A percentile compares a stretch with the other conserved stretches of the same genome.
Conservation (phyloP, 2,888 invertebrate species). For the Ochropacha duplaris region DNA sequence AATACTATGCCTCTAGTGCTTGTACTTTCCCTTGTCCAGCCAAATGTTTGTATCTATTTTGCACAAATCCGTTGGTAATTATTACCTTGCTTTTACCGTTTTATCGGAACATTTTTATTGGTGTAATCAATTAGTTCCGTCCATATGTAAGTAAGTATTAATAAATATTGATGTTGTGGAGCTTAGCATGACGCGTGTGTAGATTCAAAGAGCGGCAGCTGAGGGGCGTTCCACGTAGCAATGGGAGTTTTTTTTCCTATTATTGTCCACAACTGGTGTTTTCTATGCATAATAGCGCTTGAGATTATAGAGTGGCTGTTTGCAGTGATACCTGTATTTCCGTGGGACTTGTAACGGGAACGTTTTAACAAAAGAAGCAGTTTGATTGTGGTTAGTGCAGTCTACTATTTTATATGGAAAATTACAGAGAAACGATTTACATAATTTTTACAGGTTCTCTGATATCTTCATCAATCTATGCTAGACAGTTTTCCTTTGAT, state of each 20-base stretch:
- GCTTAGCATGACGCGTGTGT: constrained; percentile 30
- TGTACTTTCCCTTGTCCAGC: no score
- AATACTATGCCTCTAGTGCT: no score
- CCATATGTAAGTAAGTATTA: not conserved
- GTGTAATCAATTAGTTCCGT: constrained; percentile 14
- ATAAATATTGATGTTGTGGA: constrained; percentile 4
- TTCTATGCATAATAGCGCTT: constrained; percentile 68
- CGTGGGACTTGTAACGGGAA: constrained; percentile 66
- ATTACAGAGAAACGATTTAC: constrained; percentile 52
- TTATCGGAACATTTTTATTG: no score
- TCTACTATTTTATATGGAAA: constrained; percentile 58
- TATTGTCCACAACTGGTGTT: constrained; percentile 65
- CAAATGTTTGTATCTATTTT: no score
- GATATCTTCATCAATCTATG: constrained; percentile 13
- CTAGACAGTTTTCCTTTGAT: constrained; percentile 4
- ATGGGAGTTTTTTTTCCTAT: constrained; percentile 55
- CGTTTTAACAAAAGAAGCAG: constrained; percentile 61
- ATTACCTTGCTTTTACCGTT: no score
- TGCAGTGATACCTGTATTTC: constrained; percentile 63
- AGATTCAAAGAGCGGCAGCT: constrained; percentile 38
- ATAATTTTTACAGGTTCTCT: constrained; percentile 33
- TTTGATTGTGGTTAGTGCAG: constrained; percentile 42
- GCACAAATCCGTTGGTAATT: no score
- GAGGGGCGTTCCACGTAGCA: constrained; percentile 63
- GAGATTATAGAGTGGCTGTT: constrained; percentile 66